Evolutionary conservation across 2,888 invertebrate genomes (phyloP), one percentile per base, ranked within the genome.

Genomic region (Hirtodrosophila cameraria): DNA sequence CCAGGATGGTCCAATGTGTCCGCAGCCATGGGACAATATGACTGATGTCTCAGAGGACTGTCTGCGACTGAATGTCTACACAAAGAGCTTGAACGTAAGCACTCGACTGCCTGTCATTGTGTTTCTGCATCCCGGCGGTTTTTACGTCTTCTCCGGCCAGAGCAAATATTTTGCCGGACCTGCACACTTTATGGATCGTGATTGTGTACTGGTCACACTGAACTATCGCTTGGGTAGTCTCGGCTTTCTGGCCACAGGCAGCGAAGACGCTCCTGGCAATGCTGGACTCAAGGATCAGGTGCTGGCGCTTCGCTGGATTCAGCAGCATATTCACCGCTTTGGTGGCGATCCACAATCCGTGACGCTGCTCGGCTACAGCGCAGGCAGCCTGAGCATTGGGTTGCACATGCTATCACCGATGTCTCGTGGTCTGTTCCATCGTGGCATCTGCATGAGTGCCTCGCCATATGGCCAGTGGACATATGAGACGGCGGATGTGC

Each of bases 281-380:
- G 92, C 93, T 35, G 95, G 94, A 0, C 89, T 94, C 38, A 95
- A 94, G 83, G 95, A 95, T 88, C 95, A 95, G 89, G 94, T 94
- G 1, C 87, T 91, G 1, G 94, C 93, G 0, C 88, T 95, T 41
- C 92, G 92, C 72, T 95, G 94, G 94, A 91, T 95, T 2, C 92
- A 92, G 70, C 88, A 92, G 13, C 94, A 95, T 77, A 94, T 95
- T 53, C 92, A 89, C 0, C 88, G 92, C 0, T 95, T 95, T 75
- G 94, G 95, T 0, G 95, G 95, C 1, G 92, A 95, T 88, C 93
- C 94, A 0, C 89, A 92, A 42, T 90, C 90, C 0, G 94, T 95
- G 0, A 95, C 95, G 0, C 90, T 95, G 27, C 83, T 92, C 1
- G 95, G 95, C 0, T 93, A 93, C 83, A 92, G 92, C 69, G 92